Conservation (phyloP, 2,113 vertebrate genomes). For the Epinephelus lanceolatus region DNA sequence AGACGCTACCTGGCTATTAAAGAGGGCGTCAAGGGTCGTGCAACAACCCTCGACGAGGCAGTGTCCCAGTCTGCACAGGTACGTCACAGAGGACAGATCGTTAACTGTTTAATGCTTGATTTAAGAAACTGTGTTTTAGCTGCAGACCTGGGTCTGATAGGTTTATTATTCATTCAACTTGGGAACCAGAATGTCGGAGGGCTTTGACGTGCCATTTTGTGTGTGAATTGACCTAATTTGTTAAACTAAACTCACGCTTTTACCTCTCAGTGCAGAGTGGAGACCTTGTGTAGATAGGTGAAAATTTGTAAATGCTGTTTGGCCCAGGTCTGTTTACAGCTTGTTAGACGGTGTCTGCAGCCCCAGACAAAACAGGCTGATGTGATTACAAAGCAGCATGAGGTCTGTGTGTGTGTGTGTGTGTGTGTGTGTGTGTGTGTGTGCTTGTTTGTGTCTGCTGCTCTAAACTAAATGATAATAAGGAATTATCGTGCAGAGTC, state of each 20-base stretch:
- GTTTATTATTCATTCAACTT: background rate
- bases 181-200: background rate
- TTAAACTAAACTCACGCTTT: background rate
- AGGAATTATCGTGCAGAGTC: background rate
- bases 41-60: constrained; percentile 91
- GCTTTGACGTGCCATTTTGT: background rate
- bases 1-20: constrained; percentile 91
- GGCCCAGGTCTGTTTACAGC: constrained; percentile 26
- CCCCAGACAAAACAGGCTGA: background rate
- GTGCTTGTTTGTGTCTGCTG: constrained; percentile 1
- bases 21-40: constrained; percentile 93
- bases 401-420: constrained; percentile 13
- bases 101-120: background rate
- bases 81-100: constrained; percentile 20
- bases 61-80: constrained; percentile 97
- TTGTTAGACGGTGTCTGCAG: constrained; percentile 26
- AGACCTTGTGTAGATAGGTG: background rate
- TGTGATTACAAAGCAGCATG: constrained; percentile 51
- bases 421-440: constrained; percentile 9
- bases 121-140: background rate
- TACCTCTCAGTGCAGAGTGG: background rate
- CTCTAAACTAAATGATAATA: background rate
- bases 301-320: constrained; percentile 18
- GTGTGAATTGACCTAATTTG: background rate
- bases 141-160: constrained; percentile 28